These are phyloP conservation scores for Argynnis bischoffii DNA, from an alignment of 2,888 invertebrate species.

Conservation along the genomic window DNA sequence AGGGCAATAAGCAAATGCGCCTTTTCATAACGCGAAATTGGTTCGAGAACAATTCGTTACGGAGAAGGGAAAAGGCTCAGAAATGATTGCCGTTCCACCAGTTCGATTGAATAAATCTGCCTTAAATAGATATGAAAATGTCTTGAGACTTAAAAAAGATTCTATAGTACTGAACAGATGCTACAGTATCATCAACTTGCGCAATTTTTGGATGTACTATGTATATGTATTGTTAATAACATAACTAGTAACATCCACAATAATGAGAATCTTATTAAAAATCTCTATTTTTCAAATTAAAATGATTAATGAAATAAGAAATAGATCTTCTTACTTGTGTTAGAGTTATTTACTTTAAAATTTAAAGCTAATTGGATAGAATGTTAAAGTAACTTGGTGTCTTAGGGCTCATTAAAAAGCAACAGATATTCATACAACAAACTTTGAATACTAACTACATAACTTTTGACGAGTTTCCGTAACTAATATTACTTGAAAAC, in stretches of 20 bases:
- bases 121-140: constrained; percentile 42
- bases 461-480: constrained; percentile 32
- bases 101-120: constrained; percentile 49
- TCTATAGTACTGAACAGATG: constrained; percentile 24
- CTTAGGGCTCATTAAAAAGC: constrained; percentile 21
- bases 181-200: neutral
- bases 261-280: too few relatives aligned
- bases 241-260: too few relatives aligned
- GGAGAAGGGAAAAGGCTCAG: constrained; percentile 54
- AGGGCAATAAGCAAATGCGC: constrained; percentile 75
- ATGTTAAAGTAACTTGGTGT: constrained; percentile 14
- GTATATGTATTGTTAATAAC: neutral
- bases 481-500: too few relatives aligned
- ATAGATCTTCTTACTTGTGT: neutral
- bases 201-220: neutral
- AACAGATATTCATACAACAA: constrained; percentile 32
- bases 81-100: constrained; percentile 55
- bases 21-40: constrained; percentile 76
- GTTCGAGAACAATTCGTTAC: constrained; percentile 68
- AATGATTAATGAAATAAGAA: neutral
- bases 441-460: constrained; percentile 28
- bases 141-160: constrained; percentile 28
- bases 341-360: constrained; percentile 3
- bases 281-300: neutral
- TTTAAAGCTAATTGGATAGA: constrained; percentile 11